A percentile compares a stretch with the other conserved stretches of the same genome.
Conservation (phyloP, 92 coral and sea anemone species). For the Scolanthus callimorphus region DNA sequence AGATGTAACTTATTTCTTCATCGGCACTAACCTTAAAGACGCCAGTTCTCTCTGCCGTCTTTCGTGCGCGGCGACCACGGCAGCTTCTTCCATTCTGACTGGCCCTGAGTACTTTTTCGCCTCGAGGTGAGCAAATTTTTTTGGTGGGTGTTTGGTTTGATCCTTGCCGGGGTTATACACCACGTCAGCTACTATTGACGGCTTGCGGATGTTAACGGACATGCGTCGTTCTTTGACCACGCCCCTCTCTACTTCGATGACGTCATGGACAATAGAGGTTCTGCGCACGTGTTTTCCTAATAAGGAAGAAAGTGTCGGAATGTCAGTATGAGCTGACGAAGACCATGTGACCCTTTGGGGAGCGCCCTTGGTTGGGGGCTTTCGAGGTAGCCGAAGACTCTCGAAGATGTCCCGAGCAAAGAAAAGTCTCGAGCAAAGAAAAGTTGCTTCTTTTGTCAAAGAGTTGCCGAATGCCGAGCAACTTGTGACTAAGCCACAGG, state of each 20-base stretch:
- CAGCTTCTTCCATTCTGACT: neutral
- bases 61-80: neutral
- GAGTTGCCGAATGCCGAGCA: no score
- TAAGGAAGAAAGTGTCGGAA: no score
- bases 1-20: no score
- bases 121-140: neutral
- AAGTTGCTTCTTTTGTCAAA: no score
- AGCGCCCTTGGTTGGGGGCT: no score
- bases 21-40: no score
- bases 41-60: slow-evolving; percentile 21
- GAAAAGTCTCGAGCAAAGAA: no score
- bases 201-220: slow-evolving; percentile 17
- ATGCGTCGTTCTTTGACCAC: slow-evolving; percentile 25
- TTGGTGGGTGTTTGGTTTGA: neutral
- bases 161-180: neutral
- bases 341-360: no score
- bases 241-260: slow-evolving; percentile 20
- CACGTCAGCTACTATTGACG: slow-evolving; percentile 26
- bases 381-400: no score
- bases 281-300: slow-evolving; percentile 20
- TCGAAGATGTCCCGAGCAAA: no score
- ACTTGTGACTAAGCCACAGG: no score
- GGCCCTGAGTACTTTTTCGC: neutral
- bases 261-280: slow-evolving; percentile 35
- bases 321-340: no score